Evolutionary conservation across 1,140 invertebrate genomes (phyloP).

Genomic region (Cydia fagiglandana): DNA sequence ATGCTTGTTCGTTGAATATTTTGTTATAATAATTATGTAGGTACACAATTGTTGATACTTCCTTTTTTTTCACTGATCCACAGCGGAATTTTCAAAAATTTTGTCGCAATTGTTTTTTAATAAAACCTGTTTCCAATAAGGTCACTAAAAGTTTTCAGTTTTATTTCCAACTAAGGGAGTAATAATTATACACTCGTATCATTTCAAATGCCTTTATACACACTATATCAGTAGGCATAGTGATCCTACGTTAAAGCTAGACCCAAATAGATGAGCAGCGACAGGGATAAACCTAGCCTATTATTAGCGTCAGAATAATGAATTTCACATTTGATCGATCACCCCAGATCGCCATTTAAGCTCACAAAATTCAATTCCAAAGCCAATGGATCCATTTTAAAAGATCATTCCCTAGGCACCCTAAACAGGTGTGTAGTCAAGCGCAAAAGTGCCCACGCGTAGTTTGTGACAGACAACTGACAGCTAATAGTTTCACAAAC

Average conservation of each 20-base stretch:
- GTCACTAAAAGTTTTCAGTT: too few species aligned
- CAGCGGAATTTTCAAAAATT: too few species aligned
- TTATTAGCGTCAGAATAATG: neutral
- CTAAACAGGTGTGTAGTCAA: slow-evolving; percentile 59
- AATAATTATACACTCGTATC: too few species aligned
- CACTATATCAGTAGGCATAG: too few species aligned
- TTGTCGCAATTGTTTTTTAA: too few species aligned
- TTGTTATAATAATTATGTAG: neutral
- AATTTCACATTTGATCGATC: neutral
- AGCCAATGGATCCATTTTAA: slow-evolving; percentile 16
- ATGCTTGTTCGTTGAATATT: neutral
- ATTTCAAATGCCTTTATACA: too few species aligned
- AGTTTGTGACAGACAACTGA: slow-evolving; percentile 63
- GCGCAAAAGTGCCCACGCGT: slow-evolving; percentile 65
- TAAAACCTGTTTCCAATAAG: too few species aligned
- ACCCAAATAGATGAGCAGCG: too few species aligned
- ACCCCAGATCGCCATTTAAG: neutral
- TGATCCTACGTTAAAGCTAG: neutral
- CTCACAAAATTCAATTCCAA: slow-evolving; percentile 12
- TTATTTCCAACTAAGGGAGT: too few species aligned
- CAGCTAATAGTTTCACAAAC: slow-evolving; percentile 47
- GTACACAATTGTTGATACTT: neutral
- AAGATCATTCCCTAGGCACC: slow-evolving; percentile 41
- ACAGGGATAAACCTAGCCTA: too few species aligned
- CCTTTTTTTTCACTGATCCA: neutral